Percentiles rank a stretch among this genome's conserved stretches.
Evolutionary conservation across 2,113 vertebrate species (phyloP).

Genomic region (Cryptotis parvus): DNA sequence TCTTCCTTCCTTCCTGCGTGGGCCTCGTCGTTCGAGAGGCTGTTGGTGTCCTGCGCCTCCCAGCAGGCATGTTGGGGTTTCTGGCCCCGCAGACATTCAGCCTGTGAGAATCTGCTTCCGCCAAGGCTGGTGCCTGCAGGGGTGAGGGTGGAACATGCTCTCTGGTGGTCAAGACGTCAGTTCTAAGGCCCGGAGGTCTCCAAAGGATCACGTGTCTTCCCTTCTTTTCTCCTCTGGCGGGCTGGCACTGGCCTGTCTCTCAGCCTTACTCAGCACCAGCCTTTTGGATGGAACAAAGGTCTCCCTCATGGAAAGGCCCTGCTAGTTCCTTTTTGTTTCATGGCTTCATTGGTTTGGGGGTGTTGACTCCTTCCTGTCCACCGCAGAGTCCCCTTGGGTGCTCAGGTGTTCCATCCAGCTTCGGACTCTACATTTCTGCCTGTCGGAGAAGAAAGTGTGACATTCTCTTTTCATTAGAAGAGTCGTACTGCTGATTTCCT

Average conservation of each 20-base stretch:
- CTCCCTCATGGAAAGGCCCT: too few relatives aligned
- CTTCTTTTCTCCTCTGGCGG: neutral
- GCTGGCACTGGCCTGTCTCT: neutral
- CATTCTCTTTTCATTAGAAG: neutral
- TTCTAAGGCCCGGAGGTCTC: neutral
- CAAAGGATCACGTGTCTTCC: too few relatives aligned
- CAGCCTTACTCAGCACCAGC: constrained; percentile 7
- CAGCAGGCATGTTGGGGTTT: neutral
- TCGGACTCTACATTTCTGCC: neutral
- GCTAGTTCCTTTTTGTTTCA: neutral
- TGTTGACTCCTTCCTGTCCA: too few relatives aligned
- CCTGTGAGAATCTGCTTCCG: neutral
- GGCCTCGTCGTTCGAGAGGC: neutral
- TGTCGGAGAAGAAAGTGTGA: neutral
- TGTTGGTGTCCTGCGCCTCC: neutral
- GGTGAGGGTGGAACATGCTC: neutral
- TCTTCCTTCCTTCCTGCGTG: neutral
- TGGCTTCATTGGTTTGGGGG: neutral
- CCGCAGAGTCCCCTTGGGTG: too few relatives aligned
- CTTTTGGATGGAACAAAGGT: neutral
- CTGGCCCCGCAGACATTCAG: neutral
- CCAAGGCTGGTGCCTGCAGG: neutral
- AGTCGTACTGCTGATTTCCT: neutral
- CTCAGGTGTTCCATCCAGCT: too few relatives aligned
- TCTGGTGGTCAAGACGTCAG: neutral